Evolutionary conservation across 53 echinoderm and acorn worm genomes (phyloP).

Genomic region (Paelopatides confundens): DNA sequence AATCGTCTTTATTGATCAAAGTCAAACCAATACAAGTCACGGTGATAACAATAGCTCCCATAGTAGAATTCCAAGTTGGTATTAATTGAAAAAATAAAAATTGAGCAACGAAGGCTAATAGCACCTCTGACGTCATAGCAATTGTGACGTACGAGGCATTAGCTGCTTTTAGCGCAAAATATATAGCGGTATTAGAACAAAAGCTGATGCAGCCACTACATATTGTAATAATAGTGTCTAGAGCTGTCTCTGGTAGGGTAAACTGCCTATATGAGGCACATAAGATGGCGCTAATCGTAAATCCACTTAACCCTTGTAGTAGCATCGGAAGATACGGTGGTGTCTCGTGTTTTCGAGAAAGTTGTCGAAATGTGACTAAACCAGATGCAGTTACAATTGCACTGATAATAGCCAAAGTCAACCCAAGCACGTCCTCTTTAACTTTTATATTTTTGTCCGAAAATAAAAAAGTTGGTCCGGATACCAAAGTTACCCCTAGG

Average conservation of each 20-base stretch:
- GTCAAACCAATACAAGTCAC: neutral
- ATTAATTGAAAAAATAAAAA: neutral
- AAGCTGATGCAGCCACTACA: slow-evolving; percentile 5
- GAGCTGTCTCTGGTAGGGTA: neutral
- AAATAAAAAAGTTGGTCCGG: slow-evolving; percentile 13
- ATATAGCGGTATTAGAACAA: neutral
- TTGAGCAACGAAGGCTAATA: neutral
- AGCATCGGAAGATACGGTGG: neutral
- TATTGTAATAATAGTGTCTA: neutral
- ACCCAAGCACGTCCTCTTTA: neutral
- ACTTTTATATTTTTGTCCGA: neutral
- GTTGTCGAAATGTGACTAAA: neutral
- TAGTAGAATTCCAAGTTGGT: neutral
- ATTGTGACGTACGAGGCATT: slow-evolving; percentile 19
- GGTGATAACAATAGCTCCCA: slow-evolving; percentile 8
- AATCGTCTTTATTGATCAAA: neutral
- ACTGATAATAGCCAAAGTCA: neutral
- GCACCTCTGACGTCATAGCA: slow-evolving; percentile 34
- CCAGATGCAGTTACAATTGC: neutral
- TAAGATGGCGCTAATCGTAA: neutral
- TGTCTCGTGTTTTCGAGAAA: neutral
- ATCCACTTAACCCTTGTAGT: neutral
- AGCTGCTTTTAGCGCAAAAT: neutral
- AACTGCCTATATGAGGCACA: neutral
- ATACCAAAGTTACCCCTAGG: neutral